Base-by-base conservation (phyloP, 2,113 vertebrate species). In the Ariopsis seemanni region DNA sequence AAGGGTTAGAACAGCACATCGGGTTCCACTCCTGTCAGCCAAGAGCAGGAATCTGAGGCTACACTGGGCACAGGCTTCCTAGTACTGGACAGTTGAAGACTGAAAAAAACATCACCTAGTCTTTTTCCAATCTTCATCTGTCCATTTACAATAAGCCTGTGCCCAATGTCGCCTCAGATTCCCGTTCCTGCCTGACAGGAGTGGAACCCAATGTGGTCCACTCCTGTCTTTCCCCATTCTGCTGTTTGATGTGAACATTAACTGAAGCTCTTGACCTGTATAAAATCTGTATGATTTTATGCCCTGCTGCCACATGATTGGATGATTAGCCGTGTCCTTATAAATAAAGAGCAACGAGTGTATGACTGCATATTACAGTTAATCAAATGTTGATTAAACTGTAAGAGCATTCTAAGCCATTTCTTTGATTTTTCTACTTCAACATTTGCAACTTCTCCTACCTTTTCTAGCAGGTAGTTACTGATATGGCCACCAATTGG, bases 391-490 rank as follows among this genome's bases (percentile, higher is more conserved):
- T 80, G 8, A 11, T 20, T 58, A 1, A n/a, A 30, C 18, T 55
- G 3, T 22, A 34, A 15, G 4, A 69, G 7, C 10, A 63, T n/a
- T 63, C 57, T 25, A 14, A 42, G 18, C 9, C 0, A 12, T 22
- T 50, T 74, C 2, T 34, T 30, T 60, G 0, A 2, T 20, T 62
- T 71, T 63, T 48, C 5, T 34, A 30, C 27, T 34, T 80, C 0
- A 62, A 20, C 10, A 14, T 2, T 50, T 62, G 72, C 10, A 48
- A 20, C 48, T 7, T 75, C 27, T 93, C 91, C 75, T 87, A 99
- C 98, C 97, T 99, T 99, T 90, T 99, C 98, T 15, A 99, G 90
- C 91, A 99, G 94, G 94, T 99, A 99, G 93, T 99, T 99, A 95
- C 91, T 99, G 93, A 99, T 99, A 92, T 99, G 98, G 22, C 98